A percentile compares a stretch with the other conserved stretches of the same genome.
Conservation (phyloP, 2,797 vertebrate genomes). For the Aulostomus chinensis region DNA sequence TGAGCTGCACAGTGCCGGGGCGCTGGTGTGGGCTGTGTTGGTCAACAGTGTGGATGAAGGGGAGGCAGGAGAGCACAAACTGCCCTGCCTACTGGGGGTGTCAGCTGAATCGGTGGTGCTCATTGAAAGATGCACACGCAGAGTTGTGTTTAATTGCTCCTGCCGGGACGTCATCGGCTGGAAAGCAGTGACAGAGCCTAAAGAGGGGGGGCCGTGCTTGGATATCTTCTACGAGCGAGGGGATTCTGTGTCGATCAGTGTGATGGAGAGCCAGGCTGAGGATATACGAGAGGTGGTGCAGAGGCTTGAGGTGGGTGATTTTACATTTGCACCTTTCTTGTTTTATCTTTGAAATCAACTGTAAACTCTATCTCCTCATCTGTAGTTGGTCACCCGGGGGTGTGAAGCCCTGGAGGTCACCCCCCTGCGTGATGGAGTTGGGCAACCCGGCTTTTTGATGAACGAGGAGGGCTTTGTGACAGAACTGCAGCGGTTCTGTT, state of each 20-base stretch:
- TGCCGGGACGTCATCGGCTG: conserved; percentile 92
- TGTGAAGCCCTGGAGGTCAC: conserved; percentile 90
- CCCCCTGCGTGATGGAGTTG: conserved; percentile 86
- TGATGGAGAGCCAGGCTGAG: conserved; percentile 79
- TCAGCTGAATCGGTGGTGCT: conserved; percentile 88
- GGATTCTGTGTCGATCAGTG: conserved; percentile 81
- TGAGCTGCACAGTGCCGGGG: conserved; percentile 84
- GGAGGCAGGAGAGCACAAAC: conserved; percentile 49
- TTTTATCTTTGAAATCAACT: background rate
- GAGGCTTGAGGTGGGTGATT: conserved; percentile 85
- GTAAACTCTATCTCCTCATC: background rate
- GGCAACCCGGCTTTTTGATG: conserved; percentile 89
- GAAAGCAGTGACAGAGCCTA: conserved; percentile 80
- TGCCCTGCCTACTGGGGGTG: conserved; percentile 85
- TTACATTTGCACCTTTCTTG: background rate
- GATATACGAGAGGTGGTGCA: conserved; percentile 89
- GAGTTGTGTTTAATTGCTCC: conserved; percentile 89
- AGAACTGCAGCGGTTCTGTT: conserved; percentile 89
- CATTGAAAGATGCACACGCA: conserved; percentile 79
- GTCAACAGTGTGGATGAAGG: conserved; percentile 54
- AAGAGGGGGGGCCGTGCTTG: conserved; percentile 79
- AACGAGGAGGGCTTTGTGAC: conserved; percentile 90
- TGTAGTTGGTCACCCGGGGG: conserved; percentile 88
- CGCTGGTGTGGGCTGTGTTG: conserved; percentile 86
- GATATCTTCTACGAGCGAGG: conserved; percentile 91